Evolutionary conservation across 2,797 vertebrate genomes (phyloP), one percentile per base, ranked within the genome.

Genomic region (Darevskia nairensis): DNA sequence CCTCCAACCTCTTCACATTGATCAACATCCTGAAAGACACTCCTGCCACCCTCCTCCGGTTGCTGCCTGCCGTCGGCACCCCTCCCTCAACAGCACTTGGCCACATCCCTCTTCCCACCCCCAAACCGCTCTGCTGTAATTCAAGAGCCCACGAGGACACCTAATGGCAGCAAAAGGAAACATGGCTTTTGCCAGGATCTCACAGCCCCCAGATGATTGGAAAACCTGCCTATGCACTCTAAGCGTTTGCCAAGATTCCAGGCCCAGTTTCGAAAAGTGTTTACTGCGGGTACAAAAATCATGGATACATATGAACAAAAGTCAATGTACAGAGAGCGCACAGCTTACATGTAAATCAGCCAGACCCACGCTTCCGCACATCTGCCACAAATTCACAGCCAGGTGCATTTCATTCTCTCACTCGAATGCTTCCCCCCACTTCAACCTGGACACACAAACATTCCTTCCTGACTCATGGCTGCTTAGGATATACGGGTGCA

Each of bases 111-210:
- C 39, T 4, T 39, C 64, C 78, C 77, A 35, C 59, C 89, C 76
- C 55, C 61, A 50, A 29, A 79, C 59, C 7, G 6, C 11, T 59
- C 61, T 15, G 61, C 64, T 82, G 39, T 85, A 86, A 85, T 85
- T 88, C 84, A 72, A 80, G 90, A 90, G 86, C 59, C 83, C 8
- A 78, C 0, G 93, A 94, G 93, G 95, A 94, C 95, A 94, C 94
- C 95, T 96, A 94, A 93, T 93, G 94, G 94, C 91, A 91, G 90
- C 87, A 88, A 93, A 89, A 90, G 92, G 92, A 90, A 94, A 89
- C 74, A 66, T 83, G 86, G 32, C 81, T 66, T 66, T 78, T 87
- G 89, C 88, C 91, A n/a, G 76, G 71, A 75, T 61, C 85, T 85
- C 85, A n/a, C 27, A 86, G 85, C 91, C 85, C 81, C 9, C 7